A percentile compares a stretch with the other conserved stretches of the same genome.
Conservation (phyloP, 2,113 vertebrate species). For the Triplophysa dalaica region DNA sequence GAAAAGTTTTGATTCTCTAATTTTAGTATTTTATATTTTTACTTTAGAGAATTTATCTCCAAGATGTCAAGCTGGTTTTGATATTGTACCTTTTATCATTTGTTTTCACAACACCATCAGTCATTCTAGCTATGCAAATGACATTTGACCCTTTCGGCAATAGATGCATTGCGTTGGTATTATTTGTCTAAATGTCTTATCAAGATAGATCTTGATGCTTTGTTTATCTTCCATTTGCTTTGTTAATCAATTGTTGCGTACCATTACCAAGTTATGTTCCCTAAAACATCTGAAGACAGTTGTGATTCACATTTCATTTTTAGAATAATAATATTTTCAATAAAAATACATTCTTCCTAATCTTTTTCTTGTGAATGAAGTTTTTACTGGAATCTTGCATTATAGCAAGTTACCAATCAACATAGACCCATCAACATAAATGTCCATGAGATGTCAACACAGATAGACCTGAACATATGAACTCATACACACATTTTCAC, state of each 20-base stretch:
- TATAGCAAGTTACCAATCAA: not conserved
- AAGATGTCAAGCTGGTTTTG: conserved; percentile 46
- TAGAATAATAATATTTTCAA: conserved; percentile 20
- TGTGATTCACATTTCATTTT: conserved; percentile 13
- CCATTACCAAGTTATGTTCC: not conserved
- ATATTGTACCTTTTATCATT: conserved; percentile 38
- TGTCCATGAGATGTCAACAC: not conserved
- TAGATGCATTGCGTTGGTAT: conserved; percentile 8
- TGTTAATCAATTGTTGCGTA: conserved; percentile 6
- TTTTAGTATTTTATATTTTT: conserved; percentile 22
- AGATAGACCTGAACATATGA: conserved; percentile 2
- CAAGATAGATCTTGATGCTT: conserved; percentile 3
- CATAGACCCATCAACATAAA: conserved; percentile 14
- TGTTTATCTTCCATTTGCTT: conserved; percentile 22
- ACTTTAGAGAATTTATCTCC: conserved; percentile 9
- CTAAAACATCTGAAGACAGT: not conserved
- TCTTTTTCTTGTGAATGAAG: not conserved
- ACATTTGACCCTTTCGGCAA: conserved; percentile 35
- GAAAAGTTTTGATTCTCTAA: conserved; percentile 1
- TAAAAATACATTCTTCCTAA: not conserved
- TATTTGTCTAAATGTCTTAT: conserved; percentile 29
- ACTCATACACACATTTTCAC: not conserved
- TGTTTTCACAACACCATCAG: conserved; percentile 29
- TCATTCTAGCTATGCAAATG: conserved; percentile 32
- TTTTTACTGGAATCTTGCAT: not conserved